Conservation (phyloP, 2,797 vertebrate species). For the Eulemur mongoz region DNA sequence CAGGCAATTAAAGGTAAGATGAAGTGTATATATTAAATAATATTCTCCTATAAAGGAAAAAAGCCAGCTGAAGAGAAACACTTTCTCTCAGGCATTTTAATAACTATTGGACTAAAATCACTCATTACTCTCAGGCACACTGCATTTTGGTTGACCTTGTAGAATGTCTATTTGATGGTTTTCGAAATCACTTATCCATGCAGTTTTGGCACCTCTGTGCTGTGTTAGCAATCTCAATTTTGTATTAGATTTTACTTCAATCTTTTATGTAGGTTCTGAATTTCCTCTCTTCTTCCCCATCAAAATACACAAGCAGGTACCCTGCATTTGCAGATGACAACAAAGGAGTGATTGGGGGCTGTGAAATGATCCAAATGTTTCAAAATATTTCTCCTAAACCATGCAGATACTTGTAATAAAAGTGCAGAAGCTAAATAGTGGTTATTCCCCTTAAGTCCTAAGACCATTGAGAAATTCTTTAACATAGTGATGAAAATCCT, state of each 20-base stretch:
- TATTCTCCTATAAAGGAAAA: slow-evolving; percentile 13
- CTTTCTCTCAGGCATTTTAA: slow-evolving; percentile 42
- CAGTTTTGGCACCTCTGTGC: slow-evolving; percentile 61
- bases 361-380: slow-evolving; percentile 5
- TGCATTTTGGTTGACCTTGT: slow-evolving; percentile 69
- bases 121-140: slow-evolving; percentile 50
- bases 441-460: neutral
- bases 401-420: neutral
- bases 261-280: slow-evolving; percentile 48
- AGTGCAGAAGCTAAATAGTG: neutral
- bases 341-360: neutral
- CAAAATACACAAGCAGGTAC: slow-evolving; percentile 36
- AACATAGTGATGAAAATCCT: neutral
- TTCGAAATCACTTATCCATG: slow-evolving; percentile 69
- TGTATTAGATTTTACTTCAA: slow-evolving; percentile 61
- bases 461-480: neutral
- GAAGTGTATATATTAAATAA: slow-evolving; percentile 24
- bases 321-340: neutral
- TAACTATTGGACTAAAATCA: slow-evolving; percentile 59
- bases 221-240: slow-evolving; percentile 54
- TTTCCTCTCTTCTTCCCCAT: neutral
- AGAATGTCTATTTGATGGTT: slow-evolving; percentile 63
- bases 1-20: slow-evolving; percentile 33
- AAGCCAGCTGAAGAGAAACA: slow-evolving; percentile 4
- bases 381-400: neutral